Evolutionary conservation across 2,797 vertebrate species (phyloP).

Genomic region (Triplophysa yarkandensis): DNA sequence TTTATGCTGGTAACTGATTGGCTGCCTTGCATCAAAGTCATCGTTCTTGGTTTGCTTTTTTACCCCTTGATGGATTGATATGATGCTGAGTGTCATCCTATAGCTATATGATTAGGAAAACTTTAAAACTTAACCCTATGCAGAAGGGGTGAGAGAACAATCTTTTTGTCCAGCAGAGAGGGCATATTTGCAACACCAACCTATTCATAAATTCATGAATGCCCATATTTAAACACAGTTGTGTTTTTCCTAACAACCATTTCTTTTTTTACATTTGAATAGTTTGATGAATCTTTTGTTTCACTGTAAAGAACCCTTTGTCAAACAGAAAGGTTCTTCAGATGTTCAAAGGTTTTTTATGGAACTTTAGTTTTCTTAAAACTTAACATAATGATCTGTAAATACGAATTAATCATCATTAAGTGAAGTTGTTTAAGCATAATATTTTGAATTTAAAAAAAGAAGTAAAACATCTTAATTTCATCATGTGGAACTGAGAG

Average conservation of each 20-base stretch:
- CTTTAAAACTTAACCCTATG: conserved; percentile 38
- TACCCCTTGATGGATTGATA: neutral
- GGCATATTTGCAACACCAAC: neutral
- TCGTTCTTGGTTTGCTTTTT: neutral
- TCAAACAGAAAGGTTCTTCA: no score
- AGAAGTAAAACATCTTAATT: no score
- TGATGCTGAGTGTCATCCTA: neutral
- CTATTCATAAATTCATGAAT: neutral
- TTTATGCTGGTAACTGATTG: neutral
- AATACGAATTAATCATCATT: no score
- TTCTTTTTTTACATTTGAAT: neutral
- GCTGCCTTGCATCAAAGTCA: neutral
- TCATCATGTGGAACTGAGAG: no score
- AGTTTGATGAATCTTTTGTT: neutral
- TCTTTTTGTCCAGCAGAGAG: neutral
- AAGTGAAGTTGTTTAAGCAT: no score
- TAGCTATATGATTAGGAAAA: conserved; percentile 36
- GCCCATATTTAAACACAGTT: no score
- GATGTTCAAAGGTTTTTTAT: no score
- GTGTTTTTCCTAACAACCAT: no score
- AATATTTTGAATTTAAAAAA: no score
- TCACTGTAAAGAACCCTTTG: no score
- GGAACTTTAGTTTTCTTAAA: no score
- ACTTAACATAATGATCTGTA: no score
- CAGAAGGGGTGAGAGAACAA: conserved; percentile 39